Conservation (phyloP, 2,113 vertebrate species). For the Tichodroma muraria region DNA sequence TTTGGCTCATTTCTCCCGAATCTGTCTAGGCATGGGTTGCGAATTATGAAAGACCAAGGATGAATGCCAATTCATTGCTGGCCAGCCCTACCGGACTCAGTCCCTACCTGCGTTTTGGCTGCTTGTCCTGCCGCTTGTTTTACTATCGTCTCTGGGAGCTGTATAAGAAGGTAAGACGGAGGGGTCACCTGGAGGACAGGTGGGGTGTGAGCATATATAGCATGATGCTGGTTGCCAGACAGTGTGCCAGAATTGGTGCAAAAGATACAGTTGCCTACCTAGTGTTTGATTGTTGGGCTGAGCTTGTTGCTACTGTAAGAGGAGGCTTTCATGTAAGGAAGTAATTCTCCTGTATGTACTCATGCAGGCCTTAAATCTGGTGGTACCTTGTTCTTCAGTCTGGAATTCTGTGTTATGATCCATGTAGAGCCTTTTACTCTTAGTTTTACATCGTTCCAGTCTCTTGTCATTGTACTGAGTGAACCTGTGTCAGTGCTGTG, state of each 20-base stretch:
- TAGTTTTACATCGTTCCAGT: background rate
- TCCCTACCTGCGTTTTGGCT: slow-evolving; percentile 93
- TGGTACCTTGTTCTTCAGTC: background rate
- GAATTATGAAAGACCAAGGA: slow-evolving; percentile 85
- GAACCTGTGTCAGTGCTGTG: background rate
- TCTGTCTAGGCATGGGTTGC: slow-evolving; percentile 86
- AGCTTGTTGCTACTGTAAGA: background rate
- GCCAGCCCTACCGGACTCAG: slow-evolving; percentile 93
- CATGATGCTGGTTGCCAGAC: background rate
- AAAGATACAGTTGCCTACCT: background rate
- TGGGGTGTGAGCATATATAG: background rate
- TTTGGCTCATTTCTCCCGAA: background rate
- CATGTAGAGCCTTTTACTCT: background rate
- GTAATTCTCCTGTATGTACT: background rate
- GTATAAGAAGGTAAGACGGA: slow-evolving; percentile 87
- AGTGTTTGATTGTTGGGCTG: background rate
- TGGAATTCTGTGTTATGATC: background rate
- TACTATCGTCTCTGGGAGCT: slow-evolving; percentile 93
- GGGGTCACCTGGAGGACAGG: background rate
- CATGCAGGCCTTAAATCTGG: background rate
- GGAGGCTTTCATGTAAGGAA: background rate
- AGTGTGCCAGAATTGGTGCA: background rate
- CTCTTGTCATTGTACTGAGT: background rate
- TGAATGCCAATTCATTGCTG: slow-evolving; percentile 84
- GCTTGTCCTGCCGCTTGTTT: slow-evolving; percentile 88